Conservation (phyloP, 2,113 vertebrate species). For the Nibea albiflora region DNA sequence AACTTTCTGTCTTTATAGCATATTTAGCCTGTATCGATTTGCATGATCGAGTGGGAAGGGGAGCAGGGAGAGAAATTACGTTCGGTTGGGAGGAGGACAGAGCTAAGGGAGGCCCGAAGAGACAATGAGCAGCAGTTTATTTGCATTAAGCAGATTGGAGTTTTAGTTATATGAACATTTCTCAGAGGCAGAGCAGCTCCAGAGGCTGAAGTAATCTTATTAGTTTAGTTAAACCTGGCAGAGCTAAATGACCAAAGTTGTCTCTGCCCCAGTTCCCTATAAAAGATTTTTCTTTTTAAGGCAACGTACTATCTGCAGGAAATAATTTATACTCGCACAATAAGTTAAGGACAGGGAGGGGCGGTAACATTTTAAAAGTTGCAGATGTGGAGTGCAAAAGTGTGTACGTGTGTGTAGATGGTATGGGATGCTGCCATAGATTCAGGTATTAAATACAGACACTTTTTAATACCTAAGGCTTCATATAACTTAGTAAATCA, state of each 20-base stretch:
- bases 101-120: slow-evolving; percentile 47
- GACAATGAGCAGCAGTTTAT: slow-evolving; percentile 57
- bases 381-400: background rate
- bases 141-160: slow-evolving; percentile 71
- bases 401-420: background rate
- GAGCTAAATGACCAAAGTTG: slow-evolving; percentile 66
- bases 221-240: slow-evolving; percentile 68
- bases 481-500: background rate
- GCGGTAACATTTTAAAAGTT: background rate
- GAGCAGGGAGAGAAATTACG: slow-evolving; percentile 33
- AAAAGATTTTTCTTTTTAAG: background rate
- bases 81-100: slow-evolving; percentile 37
- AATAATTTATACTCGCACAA: slow-evolving; percentile 6
- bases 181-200: slow-evolving; percentile 50
- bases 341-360: background rate
- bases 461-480: background rate
- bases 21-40: slow-evolving; percentile 41
- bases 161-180: slow-evolving; percentile 65
- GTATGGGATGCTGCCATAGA: background rate
- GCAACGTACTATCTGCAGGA: slow-evolving; percentile 4
- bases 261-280: slow-evolving; percentile 23
- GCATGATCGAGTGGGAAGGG: slow-evolving; percentile 16
- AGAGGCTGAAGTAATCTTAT: slow-evolving; percentile 59
- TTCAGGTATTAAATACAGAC: background rate
- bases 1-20: slow-evolving; percentile 4